These are phyloP conservation scores for Sarcophaga subvicina DNA, from an alignment of 2,888 invertebrate genomes.

Conservation along the genomic window DNA sequence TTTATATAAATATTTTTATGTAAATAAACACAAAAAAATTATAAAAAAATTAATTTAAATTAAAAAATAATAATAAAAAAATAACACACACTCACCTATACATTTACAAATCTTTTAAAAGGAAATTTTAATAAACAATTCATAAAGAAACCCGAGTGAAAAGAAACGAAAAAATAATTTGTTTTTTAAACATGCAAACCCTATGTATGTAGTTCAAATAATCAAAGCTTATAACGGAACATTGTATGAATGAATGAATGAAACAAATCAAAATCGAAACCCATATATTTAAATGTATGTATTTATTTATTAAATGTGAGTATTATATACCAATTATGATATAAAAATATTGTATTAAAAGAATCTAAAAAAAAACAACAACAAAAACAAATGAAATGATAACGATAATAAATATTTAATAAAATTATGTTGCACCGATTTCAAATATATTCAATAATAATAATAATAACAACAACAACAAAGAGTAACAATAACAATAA, in stretches of 20 bases:
- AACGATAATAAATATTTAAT: conserved; percentile 32
- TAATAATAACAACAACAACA: neutral
- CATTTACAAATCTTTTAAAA: too few relatives aligned
- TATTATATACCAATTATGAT: conserved; percentile 65
- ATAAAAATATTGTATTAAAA: conserved; percentile 10
- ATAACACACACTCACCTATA: too few relatives aligned
- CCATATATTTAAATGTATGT: conserved; percentile 43
- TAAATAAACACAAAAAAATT: too few relatives aligned
- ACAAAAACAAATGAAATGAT: conserved; percentile 19
- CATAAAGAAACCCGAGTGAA: neutral
- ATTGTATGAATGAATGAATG: conserved; percentile 34
- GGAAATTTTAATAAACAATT: too few relatives aligned
- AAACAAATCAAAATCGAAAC: conserved; percentile 42
- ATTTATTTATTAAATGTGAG: conserved; percentile 68
- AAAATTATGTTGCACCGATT: conserved; percentile 51
- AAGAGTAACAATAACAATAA: conserved; percentile 8
- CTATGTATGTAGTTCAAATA: conserved; percentile 18
- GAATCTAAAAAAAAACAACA: conserved; percentile 34
- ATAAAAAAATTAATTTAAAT: too few relatives aligned
- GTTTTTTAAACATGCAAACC: conserved; percentile 10
- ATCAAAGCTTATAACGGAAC: neutral
- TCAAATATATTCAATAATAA: conserved; percentile 36
- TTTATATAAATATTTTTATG: too few relatives aligned
- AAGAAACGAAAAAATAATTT: neutral
- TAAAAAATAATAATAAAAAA: too few relatives aligned